phyloP scores from a whole-genome alignment of 2,888 invertebrate species.

The Autographa pulchrina region DNA sequence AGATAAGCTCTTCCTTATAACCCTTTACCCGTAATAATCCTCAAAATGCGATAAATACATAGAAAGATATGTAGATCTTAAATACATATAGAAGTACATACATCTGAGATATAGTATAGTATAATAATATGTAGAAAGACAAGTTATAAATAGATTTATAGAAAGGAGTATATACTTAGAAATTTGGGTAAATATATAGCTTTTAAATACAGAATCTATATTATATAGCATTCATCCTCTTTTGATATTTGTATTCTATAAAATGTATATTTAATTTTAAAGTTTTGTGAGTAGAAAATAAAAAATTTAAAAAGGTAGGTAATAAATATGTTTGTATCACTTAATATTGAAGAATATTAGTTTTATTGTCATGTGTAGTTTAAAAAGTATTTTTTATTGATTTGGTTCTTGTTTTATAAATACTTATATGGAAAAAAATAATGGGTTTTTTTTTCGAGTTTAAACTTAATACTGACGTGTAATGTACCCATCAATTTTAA shows the following conservation, averaged over 20 bases:
- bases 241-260: conserved; percentile 2
- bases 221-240: background rate
- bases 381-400: too few species aligned
- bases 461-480: too few species aligned
- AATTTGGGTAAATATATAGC: conserved; percentile 10
- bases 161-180: conserved; percentile 22
- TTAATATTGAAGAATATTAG: background rate
- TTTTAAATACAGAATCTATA: background rate
- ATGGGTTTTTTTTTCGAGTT: too few species aligned
- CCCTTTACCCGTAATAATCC: conserved; percentile 22
- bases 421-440: too few species aligned
- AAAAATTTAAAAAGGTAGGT: background rate
- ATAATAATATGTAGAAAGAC: conserved; percentile 16
- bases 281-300: background rate
- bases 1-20: conserved; percentile 35
- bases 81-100: conserved; percentile 17
- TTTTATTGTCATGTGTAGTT: background rate
- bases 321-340: background rate
- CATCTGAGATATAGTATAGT: conserved; percentile 17
- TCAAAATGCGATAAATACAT: conserved; percentile 30
- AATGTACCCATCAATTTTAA: background rate
- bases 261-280: background rate
- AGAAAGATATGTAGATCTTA: conserved; percentile 49
- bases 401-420: too few species aligned
- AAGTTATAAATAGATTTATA: conserved; percentile 18